Conservation (phyloP, 2,888 invertebrate genomes). For the Orthonychiurus folsomi region DNA sequence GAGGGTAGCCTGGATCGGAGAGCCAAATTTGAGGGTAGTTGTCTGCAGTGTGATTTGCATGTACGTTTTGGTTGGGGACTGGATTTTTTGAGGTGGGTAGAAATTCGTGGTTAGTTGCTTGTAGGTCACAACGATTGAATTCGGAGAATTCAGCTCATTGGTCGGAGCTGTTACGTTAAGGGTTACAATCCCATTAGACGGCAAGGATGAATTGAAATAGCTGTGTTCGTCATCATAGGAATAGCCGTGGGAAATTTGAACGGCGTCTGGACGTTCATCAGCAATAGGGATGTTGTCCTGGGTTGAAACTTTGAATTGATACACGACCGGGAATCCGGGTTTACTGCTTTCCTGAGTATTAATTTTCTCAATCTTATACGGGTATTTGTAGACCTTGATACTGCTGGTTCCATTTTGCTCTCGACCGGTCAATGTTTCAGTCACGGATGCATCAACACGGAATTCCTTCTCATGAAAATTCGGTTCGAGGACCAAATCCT, state of each 20-base stretch:
- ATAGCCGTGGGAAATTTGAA: conserved; percentile 55
- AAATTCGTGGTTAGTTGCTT: conserved; percentile 17
- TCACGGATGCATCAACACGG: conserved; percentile 75
- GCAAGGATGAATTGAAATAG: conserved; percentile 38
- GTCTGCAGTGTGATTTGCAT: conserved; percentile 14
- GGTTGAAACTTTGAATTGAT: conserved; percentile 47
- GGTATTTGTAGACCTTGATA: conserved; percentile 64
- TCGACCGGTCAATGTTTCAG: conserved; percentile 79
- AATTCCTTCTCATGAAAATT: conserved; percentile 64
- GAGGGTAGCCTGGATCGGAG: conserved; percentile 5
- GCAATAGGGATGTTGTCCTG: conserved; percentile 59
- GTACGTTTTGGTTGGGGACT: conserved; percentile 14
- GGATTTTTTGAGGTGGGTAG: conserved; percentile 11
- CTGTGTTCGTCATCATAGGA: conserved; percentile 45
- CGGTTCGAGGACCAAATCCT: conserved; percentile 13
- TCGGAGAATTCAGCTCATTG: conserved; percentile 51
- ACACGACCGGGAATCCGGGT: conserved; percentile 70
- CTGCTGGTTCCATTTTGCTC: conserved; percentile 66
- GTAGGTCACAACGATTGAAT: conserved; percentile 54
- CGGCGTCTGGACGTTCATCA: conserved; percentile 41
- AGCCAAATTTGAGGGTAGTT: conserved; percentile 7
- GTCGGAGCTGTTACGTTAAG: conserved; percentile 54
- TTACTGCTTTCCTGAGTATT: conserved; percentile 77
- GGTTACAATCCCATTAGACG: conserved; percentile 55
- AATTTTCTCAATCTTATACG: conserved; percentile 64